Evolutionary conservation across 23 tunicate genomes (phyloP).

Genomic region (Phallusia fumigata): DNA sequence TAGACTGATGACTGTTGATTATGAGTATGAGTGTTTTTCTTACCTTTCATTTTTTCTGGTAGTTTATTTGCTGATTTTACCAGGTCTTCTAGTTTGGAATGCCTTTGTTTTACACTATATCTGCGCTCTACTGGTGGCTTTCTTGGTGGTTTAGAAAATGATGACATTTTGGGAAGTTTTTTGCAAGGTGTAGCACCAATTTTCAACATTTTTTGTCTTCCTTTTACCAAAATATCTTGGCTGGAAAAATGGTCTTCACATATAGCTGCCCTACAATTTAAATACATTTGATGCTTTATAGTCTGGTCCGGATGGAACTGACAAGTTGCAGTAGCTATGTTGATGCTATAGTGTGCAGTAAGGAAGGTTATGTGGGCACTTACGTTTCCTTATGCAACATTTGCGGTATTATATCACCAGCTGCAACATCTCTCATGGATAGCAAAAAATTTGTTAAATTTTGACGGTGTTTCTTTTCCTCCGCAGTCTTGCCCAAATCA

Average conservation of each 20-base stretch:
- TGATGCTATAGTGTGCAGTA: background rate
- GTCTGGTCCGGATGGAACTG: too few species aligned
- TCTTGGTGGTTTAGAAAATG: background rate
- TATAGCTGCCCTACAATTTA: constrained; percentile 13
- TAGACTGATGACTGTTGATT: too few species aligned
- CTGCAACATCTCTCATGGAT: constrained; percentile 15
- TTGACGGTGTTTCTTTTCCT: background rate
- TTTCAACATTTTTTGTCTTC: background rate
- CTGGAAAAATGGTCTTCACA: constrained; percentile 14
- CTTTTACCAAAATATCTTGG: background rate
- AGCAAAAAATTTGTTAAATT: constrained; percentile 18
- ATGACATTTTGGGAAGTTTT: background rate
- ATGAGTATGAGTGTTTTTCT: background rate
- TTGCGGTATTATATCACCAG: constrained; percentile 10
- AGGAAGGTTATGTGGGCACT: background rate
- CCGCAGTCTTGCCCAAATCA: background rate
- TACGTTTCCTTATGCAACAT: constrained; percentile 19
- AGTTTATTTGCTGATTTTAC: background rate
- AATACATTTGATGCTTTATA: too few species aligned
- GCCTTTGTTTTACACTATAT: background rate
- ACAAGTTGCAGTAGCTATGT: background rate
- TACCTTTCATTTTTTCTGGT: background rate
- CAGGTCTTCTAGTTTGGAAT: background rate
- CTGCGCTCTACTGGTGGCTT: background rate
- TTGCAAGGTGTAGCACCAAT: constrained; percentile 20